Percentiles rank a stretch among this genome's conserved stretches.
phyloP scores from a whole-genome alignment of 2,888 invertebrate species.

The Pyrrhia umbra region DNA sequence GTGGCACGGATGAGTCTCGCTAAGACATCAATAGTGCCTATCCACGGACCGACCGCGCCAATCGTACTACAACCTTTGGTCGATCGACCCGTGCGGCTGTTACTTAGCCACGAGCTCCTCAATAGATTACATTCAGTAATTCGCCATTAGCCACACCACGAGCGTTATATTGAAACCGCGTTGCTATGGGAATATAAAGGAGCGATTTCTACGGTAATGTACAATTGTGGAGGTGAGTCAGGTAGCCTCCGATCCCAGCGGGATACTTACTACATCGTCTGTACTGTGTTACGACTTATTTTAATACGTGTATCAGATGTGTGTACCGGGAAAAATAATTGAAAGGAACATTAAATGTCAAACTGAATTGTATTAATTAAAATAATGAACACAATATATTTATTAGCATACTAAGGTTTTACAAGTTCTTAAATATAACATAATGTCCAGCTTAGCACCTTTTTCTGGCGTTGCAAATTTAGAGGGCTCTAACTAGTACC shows the following conservation, averaged over 20 bases:
- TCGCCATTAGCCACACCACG: conserved; percentile 59
- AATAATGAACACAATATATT: too few relatives aligned
- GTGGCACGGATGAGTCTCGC: too few relatives aligned
- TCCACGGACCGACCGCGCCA: too few relatives aligned
- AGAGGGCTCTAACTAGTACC: too few relatives aligned
- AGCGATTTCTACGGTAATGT: conserved; percentile 63
- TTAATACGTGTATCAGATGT: conserved; percentile 50
- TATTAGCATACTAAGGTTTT: too few relatives aligned
- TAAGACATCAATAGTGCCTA: conserved; percentile 15
- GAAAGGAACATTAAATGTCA: too few relatives aligned
- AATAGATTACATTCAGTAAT: conserved; percentile 59
- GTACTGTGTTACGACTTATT: conserved; percentile 52
- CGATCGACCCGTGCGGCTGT: too few relatives aligned
- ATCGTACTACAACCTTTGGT: too few relatives aligned
- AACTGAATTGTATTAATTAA: too few relatives aligned
- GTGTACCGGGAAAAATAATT: conserved; percentile 1
- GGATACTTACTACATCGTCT: conserved; percentile 60
- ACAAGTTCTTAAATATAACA: too few relatives aligned
- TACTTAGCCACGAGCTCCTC: conserved; percentile 21
- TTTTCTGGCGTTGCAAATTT: too few relatives aligned
- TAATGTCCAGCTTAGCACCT: too few relatives aligned
- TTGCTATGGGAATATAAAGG: conserved; percentile 65
- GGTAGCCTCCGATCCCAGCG: conserved; percentile 55
- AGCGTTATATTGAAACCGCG: conserved; percentile 64
- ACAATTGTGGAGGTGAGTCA: conserved; percentile 65